These are phyloP conservation scores for Notoglanidium macrostoma DNA, from an alignment of 2,797 vertebrate species.

Conservation along the genomic window DNA sequence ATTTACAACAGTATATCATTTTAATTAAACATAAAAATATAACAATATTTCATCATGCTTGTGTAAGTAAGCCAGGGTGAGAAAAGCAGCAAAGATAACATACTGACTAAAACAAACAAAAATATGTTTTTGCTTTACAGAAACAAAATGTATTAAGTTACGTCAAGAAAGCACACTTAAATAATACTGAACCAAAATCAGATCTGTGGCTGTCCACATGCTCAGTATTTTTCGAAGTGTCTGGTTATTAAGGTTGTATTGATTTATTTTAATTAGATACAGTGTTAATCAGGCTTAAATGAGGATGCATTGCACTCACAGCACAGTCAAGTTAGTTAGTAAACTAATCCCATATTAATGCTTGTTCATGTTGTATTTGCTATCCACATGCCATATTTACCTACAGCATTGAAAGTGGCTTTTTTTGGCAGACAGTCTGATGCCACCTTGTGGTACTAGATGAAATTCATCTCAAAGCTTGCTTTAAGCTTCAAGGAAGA, in stretches of 20 bases:
- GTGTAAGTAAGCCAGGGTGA: neutral
- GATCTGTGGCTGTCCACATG: neutral
- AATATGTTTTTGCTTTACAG: neutral
- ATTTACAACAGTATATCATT: neutral
- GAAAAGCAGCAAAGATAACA: neutral
- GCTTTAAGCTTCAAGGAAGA: neutral
- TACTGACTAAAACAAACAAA: constrained; percentile 1
- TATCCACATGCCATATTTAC: neutral
- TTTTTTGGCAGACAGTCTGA: neutral
- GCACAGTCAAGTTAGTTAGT: neutral
- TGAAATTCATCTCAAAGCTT: neutral
- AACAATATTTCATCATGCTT: neutral
- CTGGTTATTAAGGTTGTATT: neutral
- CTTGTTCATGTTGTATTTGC: neutral
- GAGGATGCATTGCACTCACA: neutral
- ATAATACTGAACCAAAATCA: neutral
- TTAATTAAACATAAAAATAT: neutral
- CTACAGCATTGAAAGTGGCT: neutral
- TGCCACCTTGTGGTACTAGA: constrained; percentile 8
- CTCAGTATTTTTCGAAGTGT: neutral
- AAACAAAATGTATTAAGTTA: neutral
- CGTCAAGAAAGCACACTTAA: neutral
- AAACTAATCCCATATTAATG: neutral
- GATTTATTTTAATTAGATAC: neutral
- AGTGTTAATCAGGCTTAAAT: neutral